Evolutionary conservation across 2,797 vertebrate genomes (phyloP).

Genomic region (Spinus olivaceus): DNA sequence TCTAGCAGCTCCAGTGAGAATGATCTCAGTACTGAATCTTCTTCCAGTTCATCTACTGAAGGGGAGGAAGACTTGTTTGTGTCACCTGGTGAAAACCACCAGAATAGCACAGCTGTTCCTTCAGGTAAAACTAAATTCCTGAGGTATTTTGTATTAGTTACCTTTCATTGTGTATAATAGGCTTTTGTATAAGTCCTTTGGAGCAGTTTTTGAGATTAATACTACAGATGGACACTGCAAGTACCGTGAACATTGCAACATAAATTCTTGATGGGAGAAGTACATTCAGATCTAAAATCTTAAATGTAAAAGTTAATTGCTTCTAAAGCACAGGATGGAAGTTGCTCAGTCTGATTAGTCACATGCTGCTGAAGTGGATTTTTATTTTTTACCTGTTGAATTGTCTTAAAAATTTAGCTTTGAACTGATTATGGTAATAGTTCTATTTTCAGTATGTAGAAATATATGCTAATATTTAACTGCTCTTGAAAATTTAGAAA

Average conservation of each 20-base stretch:
- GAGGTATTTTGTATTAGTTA: not conserved
- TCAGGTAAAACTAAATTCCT: constrained; percentile 81
- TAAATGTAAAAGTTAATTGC: not conserved
- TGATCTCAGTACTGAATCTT: constrained; percentile 90
- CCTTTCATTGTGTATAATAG: not conserved
- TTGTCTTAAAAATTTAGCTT: not conserved
- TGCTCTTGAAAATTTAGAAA: not conserved
- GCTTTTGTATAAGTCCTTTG: not conserved
- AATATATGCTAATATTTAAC: not conserved
- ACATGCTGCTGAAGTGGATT: not conserved
- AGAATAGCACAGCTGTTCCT: constrained; percentile 84
- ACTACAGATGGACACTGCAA: not conserved
- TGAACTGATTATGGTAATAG: not conserved
- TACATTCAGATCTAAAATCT: not conserved
- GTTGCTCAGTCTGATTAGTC: not conserved
- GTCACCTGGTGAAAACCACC: constrained; percentile 89
- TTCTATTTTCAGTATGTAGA: not conserved
- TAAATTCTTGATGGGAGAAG: not conserved
- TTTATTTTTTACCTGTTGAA: not conserved
- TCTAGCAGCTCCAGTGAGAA: constrained; percentile 95
- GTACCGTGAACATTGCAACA: not conserved
- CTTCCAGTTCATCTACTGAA: constrained; percentile 92
- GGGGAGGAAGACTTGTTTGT: constrained; percentile 94
- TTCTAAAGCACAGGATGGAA: not conserved
- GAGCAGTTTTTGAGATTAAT: not conserved